phyloP scores from a whole-genome alignment of 2,888 invertebrate genomes.

The Netelia inedita region DNA sequence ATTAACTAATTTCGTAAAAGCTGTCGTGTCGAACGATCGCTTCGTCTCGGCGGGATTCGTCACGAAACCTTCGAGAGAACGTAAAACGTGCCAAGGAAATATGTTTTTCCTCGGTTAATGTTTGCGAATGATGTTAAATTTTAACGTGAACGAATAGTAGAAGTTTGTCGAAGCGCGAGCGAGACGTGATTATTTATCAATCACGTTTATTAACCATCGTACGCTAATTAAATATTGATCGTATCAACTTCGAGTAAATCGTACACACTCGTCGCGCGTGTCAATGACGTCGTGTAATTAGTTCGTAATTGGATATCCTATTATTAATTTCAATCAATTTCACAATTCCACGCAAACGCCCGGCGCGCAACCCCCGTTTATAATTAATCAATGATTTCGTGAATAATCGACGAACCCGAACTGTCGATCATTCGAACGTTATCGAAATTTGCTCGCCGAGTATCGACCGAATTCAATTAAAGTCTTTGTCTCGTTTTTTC shows the following conservation, averaged over 20 bases:
- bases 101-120: too few relatives aligned
- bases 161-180: neutral
- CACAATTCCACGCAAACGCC: slow-evolving; percentile 12
- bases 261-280: neutral
- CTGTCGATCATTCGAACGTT: neutral
- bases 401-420: neutral
- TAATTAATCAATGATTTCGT: neutral
- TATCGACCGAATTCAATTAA: too few relatives aligned
- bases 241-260: neutral
- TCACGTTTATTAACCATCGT: too few relatives aligned
- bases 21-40: slow-evolving; percentile 14
- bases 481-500: too few relatives aligned
- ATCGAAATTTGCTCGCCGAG: too few relatives aligned
- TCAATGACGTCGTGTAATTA: neutral
- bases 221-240: neutral
- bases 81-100: neutral
- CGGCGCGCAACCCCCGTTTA: neutral
- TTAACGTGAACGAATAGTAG: too few relatives aligned
- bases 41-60: neutral
- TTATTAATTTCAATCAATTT: slow-evolving; percentile 24
- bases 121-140: too few relatives aligned
- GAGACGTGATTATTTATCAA: neutral
- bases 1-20: slow-evolving; percentile 59
- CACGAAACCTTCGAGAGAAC: neutral
- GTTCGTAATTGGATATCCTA: neutral